Base-by-base conservation (phyloP, 92 coral and sea anemone genomes). In the Desmophyllum pertusum region DNA sequence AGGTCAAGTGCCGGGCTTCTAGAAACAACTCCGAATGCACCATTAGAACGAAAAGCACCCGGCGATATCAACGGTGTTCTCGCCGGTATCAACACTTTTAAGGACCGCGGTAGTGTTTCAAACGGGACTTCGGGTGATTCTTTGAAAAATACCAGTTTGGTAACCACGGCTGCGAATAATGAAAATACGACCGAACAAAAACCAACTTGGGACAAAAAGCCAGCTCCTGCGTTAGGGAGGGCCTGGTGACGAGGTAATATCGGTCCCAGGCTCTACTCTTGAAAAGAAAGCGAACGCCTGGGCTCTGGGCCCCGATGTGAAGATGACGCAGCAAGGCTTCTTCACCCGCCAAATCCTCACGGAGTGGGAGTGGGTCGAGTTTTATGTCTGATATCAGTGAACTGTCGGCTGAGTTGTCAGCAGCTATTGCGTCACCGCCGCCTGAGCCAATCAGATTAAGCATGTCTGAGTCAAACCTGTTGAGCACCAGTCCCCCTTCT, bases 391-490 rank as follows among this genome's bases (percentile, higher is more conserved):
- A 80, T 64, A 76, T 86, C 42, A 92, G 84, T 71, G 93, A 83
- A 73, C 79, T 91, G 27, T 65, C 90, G 23, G 94, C 93, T 30
- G 92, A 86, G 37, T 73, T 89, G 50, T 84, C 91, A 6, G 93
- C 92, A 30, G 89, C 86, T 33, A 75, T 93, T 59, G 94, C 98
- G 48, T 86, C 91, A 42, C 95, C 93, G 42, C 89, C 95, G 14
- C 98, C 81, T 31, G 45, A 91, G 66, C 98, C 93, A 38, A 84
- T 91, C 79, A 78, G 92, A 70, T 45, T 93, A 19, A 78, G 88
- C 62, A 59, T 89, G 88, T 92, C 97, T 55, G 93, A 90, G 51
- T 77, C 86, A 53, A 89, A 87, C 70, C 73, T 89, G 29, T 50
- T 90, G 73, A 71, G 78, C 43, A 40, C 48, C 85, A 63, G 84